phyloP scores from a whole-genome alignment of 2,113 vertebrate species.

The Hyaena hyaena region DNA sequence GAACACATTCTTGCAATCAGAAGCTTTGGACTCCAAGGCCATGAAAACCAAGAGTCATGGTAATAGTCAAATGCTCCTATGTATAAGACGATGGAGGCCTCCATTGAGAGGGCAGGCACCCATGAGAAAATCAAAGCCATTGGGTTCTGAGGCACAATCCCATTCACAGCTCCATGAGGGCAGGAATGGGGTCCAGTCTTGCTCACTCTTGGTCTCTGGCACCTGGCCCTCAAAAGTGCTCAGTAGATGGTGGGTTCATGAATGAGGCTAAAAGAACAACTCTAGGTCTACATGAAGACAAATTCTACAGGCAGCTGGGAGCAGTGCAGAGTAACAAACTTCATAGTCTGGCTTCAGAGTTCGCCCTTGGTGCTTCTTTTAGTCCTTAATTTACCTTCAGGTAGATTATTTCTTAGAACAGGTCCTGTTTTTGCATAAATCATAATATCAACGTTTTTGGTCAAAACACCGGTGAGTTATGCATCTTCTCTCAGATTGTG shows the following conservation, averaged over 20 bases:
- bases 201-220: accelerated
- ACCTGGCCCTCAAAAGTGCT: not conserved
- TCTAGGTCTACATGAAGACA: not conserved
- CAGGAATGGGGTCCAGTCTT: accelerated
- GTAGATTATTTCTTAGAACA: not conserved
- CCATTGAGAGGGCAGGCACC: not conserved
- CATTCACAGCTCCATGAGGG: accelerated
- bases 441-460: not conserved
- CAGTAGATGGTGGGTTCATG: accelerated
- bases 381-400: not conserved
- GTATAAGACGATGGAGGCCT: not conserved
- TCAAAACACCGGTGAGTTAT: not conserved
- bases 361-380: not conserved
- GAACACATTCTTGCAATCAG: not conserved
- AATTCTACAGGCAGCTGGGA: accelerated
- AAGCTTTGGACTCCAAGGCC: not conserved
- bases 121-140: not conserved
- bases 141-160: not conserved
- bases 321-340: not conserved
- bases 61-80: not conserved
- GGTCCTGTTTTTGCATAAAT: not conserved
- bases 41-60: not conserved
- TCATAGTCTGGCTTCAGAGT: not conserved
- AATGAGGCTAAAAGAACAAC: not conserved
- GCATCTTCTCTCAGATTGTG: not conserved